Evolutionary conservation across 2,113 vertebrate genomes (phyloP), one percentile per base, ranked within the genome.

Genomic region (Petrocephalus microphthalmus): DNA sequence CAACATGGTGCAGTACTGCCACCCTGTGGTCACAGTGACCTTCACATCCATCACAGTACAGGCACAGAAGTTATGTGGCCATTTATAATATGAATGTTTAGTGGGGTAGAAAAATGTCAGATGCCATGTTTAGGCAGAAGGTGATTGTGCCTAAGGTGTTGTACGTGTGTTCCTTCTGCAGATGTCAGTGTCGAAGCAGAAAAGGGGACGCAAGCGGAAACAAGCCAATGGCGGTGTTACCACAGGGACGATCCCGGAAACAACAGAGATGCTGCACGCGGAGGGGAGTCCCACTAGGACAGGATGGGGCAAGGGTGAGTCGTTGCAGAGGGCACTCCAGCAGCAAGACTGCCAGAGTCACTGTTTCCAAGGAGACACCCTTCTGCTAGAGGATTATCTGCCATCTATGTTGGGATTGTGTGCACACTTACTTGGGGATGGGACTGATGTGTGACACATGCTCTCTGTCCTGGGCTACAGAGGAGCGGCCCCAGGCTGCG

Each of bases 171-270:
- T 71, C 47, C 90, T 95, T 96, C 95, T 99, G 98, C 97, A 96
- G 94, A 94, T 95, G 92, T 95, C 96, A 86, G 91, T 96, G 90
- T 92, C 97, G 84, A 97, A 97, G 90, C 96, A 96, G 94, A 99
- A 97, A 93, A 96, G 97, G 88, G 98, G 98, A 51, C 96, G 97
- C 86, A 99, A 98, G 90, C 96, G 97, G 91, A 96, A 96, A 90
- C 94, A 97, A 90, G 97, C 98, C 90, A 99, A 98, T 91, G 99
- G 97, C 95, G 99, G 98, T 47, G 98, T 99, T 7, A 99, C 98
- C 64, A 99, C 98, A 0, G 98, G 99, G 94, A 99, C 98, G 15
- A 99, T 99, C 93, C 99, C 97, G 0, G 98, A 99, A 93, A 99
- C 97, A 0, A 99, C 98, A 0, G 98, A 99, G 93, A 98, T 99